Base-by-base conservation (phyloP, 2,888 invertebrate species). In the Brassicogethes aeneus region DNA sequence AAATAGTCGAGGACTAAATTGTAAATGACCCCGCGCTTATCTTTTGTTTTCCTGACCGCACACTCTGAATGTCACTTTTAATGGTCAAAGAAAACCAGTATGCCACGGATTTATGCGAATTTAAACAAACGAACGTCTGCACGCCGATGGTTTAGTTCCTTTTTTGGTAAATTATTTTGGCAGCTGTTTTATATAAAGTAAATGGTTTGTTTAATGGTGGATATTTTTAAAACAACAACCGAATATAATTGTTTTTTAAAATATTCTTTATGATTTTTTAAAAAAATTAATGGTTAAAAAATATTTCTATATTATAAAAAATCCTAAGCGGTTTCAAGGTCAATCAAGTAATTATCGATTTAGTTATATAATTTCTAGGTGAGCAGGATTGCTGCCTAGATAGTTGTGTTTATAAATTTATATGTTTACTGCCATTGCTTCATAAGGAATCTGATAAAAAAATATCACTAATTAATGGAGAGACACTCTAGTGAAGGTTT, bases 361-460 rank as follows among this genome's bases (percentile, higher is more conserved):
- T 50, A 49, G 51, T 54, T 54, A 53, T 48, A 51, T 52, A 53
- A 52, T 54, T 54, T 54, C 54, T 54, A 54, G 54, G 54, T 53
- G 53, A 53, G 43, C 54, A 43, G 47, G 54, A 54, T 52, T 49
- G 41, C 46, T 37, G 41, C 45, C 42, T 46, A 42, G 45, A 51
- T 40, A 40, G 48, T 51, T 47, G 48, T 48, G 43, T 53, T 51
- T 51, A 36, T 34, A 37, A 40, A 44, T 40, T 33, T 34, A 35
- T 40, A 36, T 41, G 36, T 41, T 17, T 39, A 23, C 23, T 23
- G 10, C 13, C 15, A 14, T 34, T 29, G 15, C 29, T 15, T 39
- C 12, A 16, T 39, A 15, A 15, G 31, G 16, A 36, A n/a, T n/a
- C n/a, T n/a, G n/a, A n/a, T n/a, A 36, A 23, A 13, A 36, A 7